Evolutionary conservation across 2,113 vertebrate species (phyloP), one percentile per base, ranked within the genome.

Genomic region (Collichthys lucidus): DNA sequence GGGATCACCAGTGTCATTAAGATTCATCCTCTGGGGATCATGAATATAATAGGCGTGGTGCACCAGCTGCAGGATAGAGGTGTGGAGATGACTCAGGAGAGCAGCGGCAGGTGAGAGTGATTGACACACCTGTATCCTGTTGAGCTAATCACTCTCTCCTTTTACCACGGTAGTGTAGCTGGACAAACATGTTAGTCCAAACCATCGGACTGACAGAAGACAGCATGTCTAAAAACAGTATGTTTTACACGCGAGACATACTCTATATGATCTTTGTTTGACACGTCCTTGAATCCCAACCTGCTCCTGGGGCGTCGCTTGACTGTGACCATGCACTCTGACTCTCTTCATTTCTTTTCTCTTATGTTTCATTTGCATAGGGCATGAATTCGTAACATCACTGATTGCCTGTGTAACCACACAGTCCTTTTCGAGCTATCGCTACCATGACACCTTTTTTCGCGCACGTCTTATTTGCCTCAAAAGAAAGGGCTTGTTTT

Each of bases 291-390:
- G 47, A 78, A 24, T 86, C 17, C 26, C 26, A 47, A 8, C 55
- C 60, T 66, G 56, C 49, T 84, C 19, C n/a, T 40, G 66, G 35
- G 49, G 64, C 22, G 11, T 22, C 11, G 16, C 66, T 40, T 26
- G 31, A 2, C 68, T 65, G 57, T 20, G 66, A 63, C 49, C 64
- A 3, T 56, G 50, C 59, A 64, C 76, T 69, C 44, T 63, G 77
- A 80, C 84, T 72, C 47, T 47, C 59, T 53, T 73, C 3, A 52
- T 75, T 59, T 66, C 0, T 11, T 59, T 71, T 49, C 50, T 66
- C 47, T 52, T 52, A 12, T 19, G 61, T 63, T 63, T 86, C 11
- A 77, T 83, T 83, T 77, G 77, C 79, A 79, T 11, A 26, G 29
- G 62, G 53, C 22, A 14, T 73, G 3, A 65, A 60, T 81, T 17